These are phyloP conservation scores for Drosophila pandora DNA, from an alignment of 1,140 invertebrate genomes.

Conservation along the genomic window DNA sequence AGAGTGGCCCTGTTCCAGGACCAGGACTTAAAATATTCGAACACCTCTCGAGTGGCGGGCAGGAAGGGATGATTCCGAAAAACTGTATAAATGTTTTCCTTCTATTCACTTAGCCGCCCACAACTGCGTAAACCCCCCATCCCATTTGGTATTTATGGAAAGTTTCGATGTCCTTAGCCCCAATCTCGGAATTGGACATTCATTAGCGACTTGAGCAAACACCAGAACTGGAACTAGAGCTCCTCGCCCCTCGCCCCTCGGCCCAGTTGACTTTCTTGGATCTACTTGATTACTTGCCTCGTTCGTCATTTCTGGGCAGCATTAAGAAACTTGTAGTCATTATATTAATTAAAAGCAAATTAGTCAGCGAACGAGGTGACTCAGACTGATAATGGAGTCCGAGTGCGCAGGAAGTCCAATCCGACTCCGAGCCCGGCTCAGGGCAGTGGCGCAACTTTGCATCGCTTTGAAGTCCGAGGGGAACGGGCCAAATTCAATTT, in stretches of 20 bases:
- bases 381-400: slow-evolving; percentile 7
- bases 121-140: slow-evolving; percentile 11
- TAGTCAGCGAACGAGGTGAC: slow-evolving; percentile 54
- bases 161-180: neutral
- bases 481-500: slow-evolving; percentile 68
- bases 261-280: slow-evolving; percentile 7
- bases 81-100: slow-evolving; percentile 21
- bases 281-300: slow-evolving; percentile 48
- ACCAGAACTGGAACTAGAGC: slow-evolving; percentile 2
- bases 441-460: slow-evolving; percentile 35
- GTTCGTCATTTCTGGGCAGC: slow-evolving; percentile 56
- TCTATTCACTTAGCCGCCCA: slow-evolving; percentile 14
- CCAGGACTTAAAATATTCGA: slow-evolving; percentile 16
- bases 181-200: slow-evolving; percentile 8
- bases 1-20: neutral
- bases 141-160: slow-evolving; percentile 17
- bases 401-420: neutral
- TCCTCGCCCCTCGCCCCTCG: neutral
- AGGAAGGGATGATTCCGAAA: slow-evolving; percentile 1
- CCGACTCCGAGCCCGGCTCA: neutral
- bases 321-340: slow-evolving; percentile 78
- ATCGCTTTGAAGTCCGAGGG: slow-evolving; percentile 59
- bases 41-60: slow-evolving; percentile 11
- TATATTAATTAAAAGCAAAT: slow-evolving; percentile 81
- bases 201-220: slow-evolving; percentile 31